A percentile compares a stretch with the other conserved stretches of the same genome.
These are phyloP conservation scores for Semaprochilodus insignis DNA, from an alignment of 2,797 vertebrate species.

Conservation along the genomic window DNA sequence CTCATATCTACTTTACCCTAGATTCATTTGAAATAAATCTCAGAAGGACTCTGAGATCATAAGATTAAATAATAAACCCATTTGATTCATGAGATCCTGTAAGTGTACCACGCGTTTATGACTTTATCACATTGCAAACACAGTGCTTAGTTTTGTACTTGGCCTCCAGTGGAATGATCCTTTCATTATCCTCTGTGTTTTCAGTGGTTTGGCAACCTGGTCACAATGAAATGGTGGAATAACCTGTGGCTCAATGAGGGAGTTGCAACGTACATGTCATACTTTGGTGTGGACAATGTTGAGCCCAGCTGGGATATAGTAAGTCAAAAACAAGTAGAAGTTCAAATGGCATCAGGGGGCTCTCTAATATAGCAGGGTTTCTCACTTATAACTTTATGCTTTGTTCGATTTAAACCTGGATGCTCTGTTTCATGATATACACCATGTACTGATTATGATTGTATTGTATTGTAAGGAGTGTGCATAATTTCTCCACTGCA, in stretches of 20 bases:
- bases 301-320: constrained; percentile 72
- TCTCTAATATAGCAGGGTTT: no score
- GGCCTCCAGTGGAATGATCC: background rate
- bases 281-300: constrained; percentile 59
- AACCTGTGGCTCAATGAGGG: constrained; percentile 83
- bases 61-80: background rate
- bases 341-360: background rate
- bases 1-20: background rate
- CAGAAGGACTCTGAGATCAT: background rate
- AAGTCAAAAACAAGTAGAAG: constrained; percentile 3
- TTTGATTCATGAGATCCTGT: background rate
- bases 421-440: no score
- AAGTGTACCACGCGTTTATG: background rate
- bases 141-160: background rate
- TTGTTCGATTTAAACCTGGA: no score
- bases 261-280: constrained; percentile 75
- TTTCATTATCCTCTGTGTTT: constrained; percentile 11
- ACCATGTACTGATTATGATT: no score
- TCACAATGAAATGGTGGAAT: constrained; percentile 86
- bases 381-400: no score
- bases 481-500: no score
- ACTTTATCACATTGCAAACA: background rate
- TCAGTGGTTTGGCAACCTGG: constrained; percentile 86
- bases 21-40: background rate
- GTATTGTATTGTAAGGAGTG: no score